Evolutionary conservation across 2,113 vertebrate species (phyloP).

Genomic region (Ahaetulla prasina): DNA sequence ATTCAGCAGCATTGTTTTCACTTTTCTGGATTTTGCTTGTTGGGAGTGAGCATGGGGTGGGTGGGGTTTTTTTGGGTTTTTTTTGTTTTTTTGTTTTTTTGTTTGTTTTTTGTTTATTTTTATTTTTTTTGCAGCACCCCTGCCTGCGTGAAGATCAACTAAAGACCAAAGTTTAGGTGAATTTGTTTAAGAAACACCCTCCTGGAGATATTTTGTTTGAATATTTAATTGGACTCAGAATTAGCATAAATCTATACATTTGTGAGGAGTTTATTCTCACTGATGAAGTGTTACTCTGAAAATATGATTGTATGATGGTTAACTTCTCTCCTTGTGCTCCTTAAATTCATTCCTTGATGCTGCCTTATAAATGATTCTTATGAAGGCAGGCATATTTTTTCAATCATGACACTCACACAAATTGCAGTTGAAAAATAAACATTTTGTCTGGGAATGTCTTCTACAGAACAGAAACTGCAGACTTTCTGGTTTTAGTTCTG

Average conservation of each 20-base stretch:
- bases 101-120: too few relatives aligned
- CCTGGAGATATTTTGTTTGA: neutral
- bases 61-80: conserved; percentile 56
- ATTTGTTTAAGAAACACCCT: conserved; percentile 35
- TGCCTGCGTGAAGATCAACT: conserved; percentile 44
- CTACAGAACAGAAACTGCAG: neutral
- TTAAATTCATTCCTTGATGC: neutral
- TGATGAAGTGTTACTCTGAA: neutral
- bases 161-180: conserved; percentile 30
- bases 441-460: neutral
- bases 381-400: neutral
- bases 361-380: neutral
- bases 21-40: conserved; percentile 64
- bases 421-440: neutral
- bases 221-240: neutral
- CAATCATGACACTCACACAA: neutral
- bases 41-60: conserved; percentile 51
- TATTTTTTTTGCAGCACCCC: conserved; percentile 36
- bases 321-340: neutral
- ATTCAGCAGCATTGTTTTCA: conserved; percentile 67
- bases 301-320: neutral
- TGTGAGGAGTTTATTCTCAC: neutral
- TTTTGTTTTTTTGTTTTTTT: too few relatives aligned
- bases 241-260: neutral
- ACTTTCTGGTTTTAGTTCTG: neutral